Conservation (phyloP, 2,888 invertebrate species). For the Osedax frankpressi region DNA sequence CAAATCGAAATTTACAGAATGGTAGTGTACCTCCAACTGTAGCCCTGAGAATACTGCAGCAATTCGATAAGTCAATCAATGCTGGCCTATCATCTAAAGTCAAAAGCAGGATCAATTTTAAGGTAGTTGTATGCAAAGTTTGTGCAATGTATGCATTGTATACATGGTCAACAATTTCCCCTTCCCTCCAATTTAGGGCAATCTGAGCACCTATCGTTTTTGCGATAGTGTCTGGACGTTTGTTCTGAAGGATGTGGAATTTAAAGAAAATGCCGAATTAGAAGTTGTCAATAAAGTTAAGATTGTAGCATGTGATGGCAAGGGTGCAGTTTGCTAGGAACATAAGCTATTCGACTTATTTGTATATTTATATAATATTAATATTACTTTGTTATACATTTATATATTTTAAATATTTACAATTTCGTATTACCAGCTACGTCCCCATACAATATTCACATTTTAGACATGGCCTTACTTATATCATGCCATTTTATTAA, state of each 20-base stretch:
- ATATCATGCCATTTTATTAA: too few species aligned
- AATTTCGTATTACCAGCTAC: too few species aligned
- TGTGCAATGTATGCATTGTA: neutral
- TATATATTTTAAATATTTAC: too few species aligned
- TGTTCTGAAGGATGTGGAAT: slow-evolving; percentile 92
- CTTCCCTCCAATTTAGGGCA: slow-evolving; percentile 46
- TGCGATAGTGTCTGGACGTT: slow-evolving; percentile 99
- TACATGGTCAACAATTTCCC: neutral
- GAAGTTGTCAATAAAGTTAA: slow-evolving; percentile 44
- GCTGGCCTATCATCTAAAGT: slow-evolving; percentile 71
- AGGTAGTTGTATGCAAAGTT: slow-evolving; percentile 49
- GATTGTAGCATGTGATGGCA: slow-evolving; percentile 47
- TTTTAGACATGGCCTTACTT: too few species aligned
- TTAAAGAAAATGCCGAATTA: slow-evolving; percentile 68
- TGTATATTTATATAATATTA: too few species aligned
- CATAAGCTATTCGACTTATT: too few species aligned
- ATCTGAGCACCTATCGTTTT: slow-evolving; percentile 66
- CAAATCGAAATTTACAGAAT: slow-evolving; percentile 65
- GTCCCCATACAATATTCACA: too few species aligned
- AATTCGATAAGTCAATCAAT: slow-evolving; percentile 94
- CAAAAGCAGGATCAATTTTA: slow-evolving; percentile 83
- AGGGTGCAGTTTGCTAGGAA: too few species aligned
- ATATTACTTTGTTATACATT: too few species aligned
- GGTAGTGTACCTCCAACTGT: slow-evolving; percentile 86
- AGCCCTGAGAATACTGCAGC: slow-evolving; percentile 80